Percentiles rank a stretch among this genome's conserved stretches.
Conservation (phyloP, 2,113 vertebrate species). For the Takifugu flavidus region DNA sequence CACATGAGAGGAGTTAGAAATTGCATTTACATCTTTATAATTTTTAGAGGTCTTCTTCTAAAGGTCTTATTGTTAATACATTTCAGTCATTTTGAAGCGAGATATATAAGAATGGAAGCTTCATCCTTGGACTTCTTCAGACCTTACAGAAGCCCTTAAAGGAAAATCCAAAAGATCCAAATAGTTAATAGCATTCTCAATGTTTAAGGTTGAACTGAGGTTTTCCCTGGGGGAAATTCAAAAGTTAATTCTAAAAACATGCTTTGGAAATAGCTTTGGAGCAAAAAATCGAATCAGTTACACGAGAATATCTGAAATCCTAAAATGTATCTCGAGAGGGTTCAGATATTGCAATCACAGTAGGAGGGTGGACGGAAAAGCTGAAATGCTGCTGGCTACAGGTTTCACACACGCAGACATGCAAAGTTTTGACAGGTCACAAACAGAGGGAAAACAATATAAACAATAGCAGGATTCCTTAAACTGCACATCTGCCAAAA, state of each 20-base stretch:
- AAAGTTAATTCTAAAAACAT: background rate
- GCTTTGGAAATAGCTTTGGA: background rate
- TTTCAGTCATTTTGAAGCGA: background rate
- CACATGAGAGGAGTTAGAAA: background rate
- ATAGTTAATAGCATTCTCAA: background rate
- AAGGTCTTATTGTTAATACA: background rate
- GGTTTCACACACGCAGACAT: background rate
- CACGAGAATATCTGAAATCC: too few relatives aligned
- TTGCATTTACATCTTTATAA: background rate
- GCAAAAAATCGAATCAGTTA: too few relatives aligned
- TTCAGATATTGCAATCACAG: too few relatives aligned
- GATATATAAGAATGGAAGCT: background rate
- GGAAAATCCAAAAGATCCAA: background rate
- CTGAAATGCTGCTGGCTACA: background rate
- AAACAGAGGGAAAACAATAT: background rate
- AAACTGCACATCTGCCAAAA: background rate
- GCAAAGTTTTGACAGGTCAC: background rate
- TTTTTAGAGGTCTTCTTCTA: background rate
- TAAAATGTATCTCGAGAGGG: background rate
- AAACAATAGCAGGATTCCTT: background rate
- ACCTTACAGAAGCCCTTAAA: background rate
- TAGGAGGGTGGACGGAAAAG: too few relatives aligned
- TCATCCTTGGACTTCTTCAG: background rate
- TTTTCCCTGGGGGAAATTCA: too few relatives aligned
- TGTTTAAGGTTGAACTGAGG: too few relatives aligned